Conservation (phyloP, 2,888 invertebrate species). For the Drosophila bunnanda region DNA sequence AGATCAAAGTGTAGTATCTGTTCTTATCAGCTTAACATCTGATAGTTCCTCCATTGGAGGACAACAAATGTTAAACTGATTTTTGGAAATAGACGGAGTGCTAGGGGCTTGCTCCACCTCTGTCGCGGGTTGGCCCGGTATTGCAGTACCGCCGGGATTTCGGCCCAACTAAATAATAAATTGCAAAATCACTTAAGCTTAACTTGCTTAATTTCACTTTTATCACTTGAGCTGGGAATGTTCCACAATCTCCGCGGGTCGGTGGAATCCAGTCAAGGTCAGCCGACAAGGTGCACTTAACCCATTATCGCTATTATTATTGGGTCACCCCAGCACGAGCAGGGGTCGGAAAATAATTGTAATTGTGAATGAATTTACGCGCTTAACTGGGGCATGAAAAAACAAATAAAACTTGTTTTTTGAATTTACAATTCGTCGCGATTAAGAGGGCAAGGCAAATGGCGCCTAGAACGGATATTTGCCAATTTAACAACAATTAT, state of each 20-base stretch:
- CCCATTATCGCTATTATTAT: slow-evolving; percentile 30
- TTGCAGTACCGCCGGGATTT: too few relatives aligned
- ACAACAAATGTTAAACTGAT: too few relatives aligned
- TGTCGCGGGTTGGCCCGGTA: too few relatives aligned
- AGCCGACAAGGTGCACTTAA: slow-evolving; percentile 14
- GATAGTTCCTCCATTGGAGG: too few relatives aligned
- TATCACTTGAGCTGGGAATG: slow-evolving; percentile 4
- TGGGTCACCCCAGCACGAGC: slow-evolving; percentile 19
- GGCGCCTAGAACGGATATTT: slow-evolving; percentile 26
- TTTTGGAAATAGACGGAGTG: too few relatives aligned
- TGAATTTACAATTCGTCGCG: not conserved
- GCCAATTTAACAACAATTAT: slow-evolving; percentile 6
- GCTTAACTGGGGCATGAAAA: slow-evolving; percentile 64
- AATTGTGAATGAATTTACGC: slow-evolving; percentile 38
- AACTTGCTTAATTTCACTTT: slow-evolving; percentile 52
- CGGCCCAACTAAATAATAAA: slow-evolving; percentile 44
- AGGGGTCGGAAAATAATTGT: slow-evolving; percentile 32
- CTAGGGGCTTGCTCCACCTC: too few relatives aligned
- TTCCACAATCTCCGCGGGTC: not conserved
- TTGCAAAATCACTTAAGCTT: not conserved
- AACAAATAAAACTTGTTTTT: slow-evolving; percentile 38
- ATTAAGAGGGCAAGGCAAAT: slow-evolving; percentile 5
- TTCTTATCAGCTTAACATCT: too few relatives aligned
- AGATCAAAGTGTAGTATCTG: too few relatives aligned
- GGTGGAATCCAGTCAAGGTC: slow-evolving; percentile 18